These are phyloP conservation scores for Apocrypta bakeri DNA, from an alignment of 1,140 invertebrate genomes.

Conservation along the genomic window DNA sequence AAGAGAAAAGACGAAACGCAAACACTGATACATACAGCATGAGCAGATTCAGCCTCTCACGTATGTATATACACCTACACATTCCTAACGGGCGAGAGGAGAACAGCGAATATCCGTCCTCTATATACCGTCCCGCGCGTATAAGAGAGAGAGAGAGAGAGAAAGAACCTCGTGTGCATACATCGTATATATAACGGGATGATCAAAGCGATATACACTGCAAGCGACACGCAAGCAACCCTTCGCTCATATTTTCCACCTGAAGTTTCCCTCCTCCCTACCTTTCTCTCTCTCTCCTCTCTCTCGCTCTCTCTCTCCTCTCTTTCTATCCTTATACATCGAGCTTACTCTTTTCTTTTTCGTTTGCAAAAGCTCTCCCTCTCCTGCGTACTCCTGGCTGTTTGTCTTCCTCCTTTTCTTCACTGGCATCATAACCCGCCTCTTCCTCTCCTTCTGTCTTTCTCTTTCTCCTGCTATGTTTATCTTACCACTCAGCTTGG, in stretches of 20 bases:
- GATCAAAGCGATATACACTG: conserved; percentile 10
- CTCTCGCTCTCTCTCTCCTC: background rate
- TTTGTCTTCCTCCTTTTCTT: conserved; percentile 27
- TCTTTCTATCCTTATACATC: background rate
- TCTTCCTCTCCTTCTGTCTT: background rate
- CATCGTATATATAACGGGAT: background rate
- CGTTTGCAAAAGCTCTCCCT: conserved; percentile 1
- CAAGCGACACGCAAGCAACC: background rate
- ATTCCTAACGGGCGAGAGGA: background rate
- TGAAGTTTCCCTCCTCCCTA: background rate
- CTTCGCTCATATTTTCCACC: conserved; percentile 10
- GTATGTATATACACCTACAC: background rate
- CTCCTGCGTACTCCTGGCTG: background rate
- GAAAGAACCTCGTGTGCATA: background rate
- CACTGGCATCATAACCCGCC: background rate
- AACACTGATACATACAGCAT: conserved; percentile 3
- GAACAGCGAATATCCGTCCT: background rate
- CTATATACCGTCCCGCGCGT: background rate
- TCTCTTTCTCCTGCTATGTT: background rate
- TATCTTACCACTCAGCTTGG: background rate
- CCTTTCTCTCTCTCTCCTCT: background rate
- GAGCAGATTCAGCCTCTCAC: background rate
- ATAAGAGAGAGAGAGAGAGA: background rate
- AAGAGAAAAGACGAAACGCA: background rate
- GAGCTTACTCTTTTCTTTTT: background rate